Conservation (phyloP, 2,113 vertebrate species). For the Cranoglanis bouderius region DNA sequence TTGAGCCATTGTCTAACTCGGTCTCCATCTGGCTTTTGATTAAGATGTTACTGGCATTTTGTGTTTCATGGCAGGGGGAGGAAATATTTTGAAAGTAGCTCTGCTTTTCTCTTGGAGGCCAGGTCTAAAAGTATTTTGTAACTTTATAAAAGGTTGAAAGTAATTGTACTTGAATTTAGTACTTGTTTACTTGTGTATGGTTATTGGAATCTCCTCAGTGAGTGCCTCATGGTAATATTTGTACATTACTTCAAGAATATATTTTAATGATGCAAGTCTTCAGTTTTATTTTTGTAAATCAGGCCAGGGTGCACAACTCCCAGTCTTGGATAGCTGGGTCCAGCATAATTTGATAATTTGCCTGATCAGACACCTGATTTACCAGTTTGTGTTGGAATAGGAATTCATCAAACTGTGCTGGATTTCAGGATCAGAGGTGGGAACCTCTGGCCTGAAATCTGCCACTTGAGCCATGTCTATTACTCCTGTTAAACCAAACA, state of each 20-base stretch:
- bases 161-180: conserved; percentile 16
- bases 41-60: neutral
- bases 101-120: neutral
- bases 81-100: neutral
- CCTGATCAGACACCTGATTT: neutral
- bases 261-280: conserved; percentile 49
- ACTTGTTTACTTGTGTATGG: conserved; percentile 35
- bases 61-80: neutral
- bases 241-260: conserved; percentile 32
- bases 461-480: conserved; percentile 8
- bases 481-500: conserved; percentile 23
- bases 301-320: no score
- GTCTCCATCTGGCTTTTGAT: conserved; percentile 41
- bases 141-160: conserved; percentile 8
- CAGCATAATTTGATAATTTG: neutral
- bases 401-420: neutral
- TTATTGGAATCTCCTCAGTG: conserved; percentile 10
- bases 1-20: conserved; percentile 11
- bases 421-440: neutral
- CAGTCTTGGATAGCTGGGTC: neutral
- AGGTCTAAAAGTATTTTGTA: conserved; percentile 19
- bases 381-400: neutral
- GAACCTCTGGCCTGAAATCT: neutral
- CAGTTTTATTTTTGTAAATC: conserved; percentile 32
- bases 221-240: conserved; percentile 16